phyloP scores from a whole-genome alignment of 2,888 invertebrate species.

The Acleris sparsana region DNA sequence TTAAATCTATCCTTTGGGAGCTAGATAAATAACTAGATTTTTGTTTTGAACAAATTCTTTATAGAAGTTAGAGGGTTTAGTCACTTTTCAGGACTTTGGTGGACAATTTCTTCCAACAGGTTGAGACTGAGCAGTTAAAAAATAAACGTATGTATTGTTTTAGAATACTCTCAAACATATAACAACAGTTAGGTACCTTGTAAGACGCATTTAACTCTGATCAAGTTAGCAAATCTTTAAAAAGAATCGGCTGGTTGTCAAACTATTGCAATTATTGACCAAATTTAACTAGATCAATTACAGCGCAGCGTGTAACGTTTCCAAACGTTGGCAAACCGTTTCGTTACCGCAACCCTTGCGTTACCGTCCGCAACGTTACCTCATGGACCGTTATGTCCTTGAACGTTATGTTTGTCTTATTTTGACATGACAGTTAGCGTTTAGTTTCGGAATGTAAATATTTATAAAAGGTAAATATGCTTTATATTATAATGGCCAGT shows the following conservation, averaged over 20 bases:
- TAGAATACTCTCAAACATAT: too few species aligned
- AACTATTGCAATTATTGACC: constrained; percentile 17
- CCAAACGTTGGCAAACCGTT: constrained; percentile 6
- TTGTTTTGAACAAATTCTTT: too few species aligned
- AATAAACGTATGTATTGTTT: too few species aligned
- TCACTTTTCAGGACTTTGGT: too few species aligned
- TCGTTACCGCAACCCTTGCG: constrained; percentile 26
- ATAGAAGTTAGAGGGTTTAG: too few species aligned
- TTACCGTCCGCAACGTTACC: constrained; percentile 17
- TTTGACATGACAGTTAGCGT: constrained; percentile 42
- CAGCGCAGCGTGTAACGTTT: constrained; percentile 21
- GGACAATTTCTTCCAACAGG: too few species aligned
- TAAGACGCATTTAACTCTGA: too few species aligned
- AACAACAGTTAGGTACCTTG: too few species aligned
- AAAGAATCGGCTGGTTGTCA: constrained; percentile 2
- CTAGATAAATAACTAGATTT: too few species aligned
- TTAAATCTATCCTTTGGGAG: too few species aligned
- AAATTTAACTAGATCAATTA: constrained; percentile 23
- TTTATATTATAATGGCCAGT: too few species aligned
- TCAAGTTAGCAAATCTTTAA: not conserved
- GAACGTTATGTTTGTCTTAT: constrained; percentile 53
- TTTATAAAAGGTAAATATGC: not conserved
- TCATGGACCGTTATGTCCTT: constrained; percentile 49
- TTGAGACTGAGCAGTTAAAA: too few species aligned
- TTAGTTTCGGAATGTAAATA: not conserved